Conservation (phyloP, 2,888 invertebrate species). For the Oscheius sp. region DNA sequence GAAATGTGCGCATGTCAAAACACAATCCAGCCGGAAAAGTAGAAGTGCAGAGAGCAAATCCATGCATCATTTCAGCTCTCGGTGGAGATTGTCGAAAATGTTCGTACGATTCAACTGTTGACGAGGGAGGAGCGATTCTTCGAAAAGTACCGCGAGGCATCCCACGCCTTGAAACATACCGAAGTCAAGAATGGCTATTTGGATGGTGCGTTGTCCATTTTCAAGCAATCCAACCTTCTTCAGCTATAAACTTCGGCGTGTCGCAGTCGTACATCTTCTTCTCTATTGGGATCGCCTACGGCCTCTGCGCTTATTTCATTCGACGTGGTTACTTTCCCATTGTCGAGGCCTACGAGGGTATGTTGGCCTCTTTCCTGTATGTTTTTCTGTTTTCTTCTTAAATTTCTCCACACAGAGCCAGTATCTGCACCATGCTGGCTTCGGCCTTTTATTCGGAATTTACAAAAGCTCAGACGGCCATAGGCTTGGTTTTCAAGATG, state of each 20-base stretch:
- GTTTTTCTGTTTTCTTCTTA: no score
- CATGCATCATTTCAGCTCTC: constrained; percentile 66
- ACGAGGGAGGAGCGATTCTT: constrained; percentile 73
- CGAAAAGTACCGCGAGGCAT: constrained; percentile 63
- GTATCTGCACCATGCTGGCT: constrained; percentile 58
- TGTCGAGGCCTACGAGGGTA: constrained; percentile 38
- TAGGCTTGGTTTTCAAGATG: constrained; percentile 73
- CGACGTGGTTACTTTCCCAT: constrained; percentile 36
- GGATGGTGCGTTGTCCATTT: constrained; percentile 17
- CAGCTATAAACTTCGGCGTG: constrained; percentile 51
- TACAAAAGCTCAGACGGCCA: constrained; percentile 74
- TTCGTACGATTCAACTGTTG: constrained; percentile 75
- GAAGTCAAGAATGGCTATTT: constrained; percentile 46
- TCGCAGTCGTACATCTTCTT: constrained; percentile 61
- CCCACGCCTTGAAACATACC: constrained; percentile 39
- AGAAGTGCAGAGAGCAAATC: not conserved
- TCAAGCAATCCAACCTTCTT: no score
- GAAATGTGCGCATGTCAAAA: constrained; percentile 39
- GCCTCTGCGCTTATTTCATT: constrained; percentile 54
- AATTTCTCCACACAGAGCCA: no score
- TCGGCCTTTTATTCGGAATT: constrained; percentile 74
- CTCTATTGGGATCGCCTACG: constrained; percentile 53
- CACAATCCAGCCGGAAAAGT: constrained; percentile 75
- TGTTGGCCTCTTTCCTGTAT: constrained; percentile 52
- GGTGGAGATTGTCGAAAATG: constrained; percentile 75